These are phyloP conservation scores for Agapornis roseicollis DNA, from an alignment of 2,113 vertebrate species.

Conservation along the genomic window DNA sequence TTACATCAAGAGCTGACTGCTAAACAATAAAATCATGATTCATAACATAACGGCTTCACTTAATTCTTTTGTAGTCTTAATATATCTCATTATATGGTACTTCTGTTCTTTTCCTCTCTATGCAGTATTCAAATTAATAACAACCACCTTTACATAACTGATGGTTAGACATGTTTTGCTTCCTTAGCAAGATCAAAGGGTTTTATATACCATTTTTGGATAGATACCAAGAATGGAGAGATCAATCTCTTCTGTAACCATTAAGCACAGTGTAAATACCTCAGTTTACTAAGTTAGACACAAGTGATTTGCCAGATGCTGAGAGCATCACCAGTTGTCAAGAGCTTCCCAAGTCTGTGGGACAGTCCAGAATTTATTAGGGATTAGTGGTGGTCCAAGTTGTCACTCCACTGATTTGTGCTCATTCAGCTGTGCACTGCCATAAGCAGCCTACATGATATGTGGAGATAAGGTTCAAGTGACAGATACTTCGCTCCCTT, in stretches of 20 bases:
- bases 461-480: conserved; percentile 18
- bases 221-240: conserved; percentile 20
- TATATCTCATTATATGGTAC: conserved; percentile 54
- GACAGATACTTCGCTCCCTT: background rate
- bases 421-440: conserved; percentile 33
- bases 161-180: conserved; percentile 54
- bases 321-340: conserved; percentile 55
- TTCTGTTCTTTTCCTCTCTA: conserved; percentile 62
- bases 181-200: conserved; percentile 52
- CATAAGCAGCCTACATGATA: background rate
- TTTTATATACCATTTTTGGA: conserved; percentile 49
- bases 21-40: conserved; percentile 62
- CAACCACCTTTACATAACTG: conserved; percentile 60
- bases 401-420: conserved; percentile 60
- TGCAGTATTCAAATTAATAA: conserved; percentile 66
- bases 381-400: conserved; percentile 15
- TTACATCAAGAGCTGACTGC: conserved; percentile 58
- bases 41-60: conserved; percentile 39
- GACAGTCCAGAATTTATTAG: conserved; percentile 58
- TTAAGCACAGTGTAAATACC: conserved; percentile 47
- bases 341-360: conserved; percentile 20
- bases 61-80: conserved; percentile 61
- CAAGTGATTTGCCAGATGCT: conserved; percentile 57
- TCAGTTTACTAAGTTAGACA: conserved; percentile 29
- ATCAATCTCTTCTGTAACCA: conserved; percentile 36